A percentile compares a stretch with the other conserved stretches of the same genome.
phyloP scores from a whole-genome alignment of 2,888 invertebrate species.

The Campoplex capitator region DNA sequence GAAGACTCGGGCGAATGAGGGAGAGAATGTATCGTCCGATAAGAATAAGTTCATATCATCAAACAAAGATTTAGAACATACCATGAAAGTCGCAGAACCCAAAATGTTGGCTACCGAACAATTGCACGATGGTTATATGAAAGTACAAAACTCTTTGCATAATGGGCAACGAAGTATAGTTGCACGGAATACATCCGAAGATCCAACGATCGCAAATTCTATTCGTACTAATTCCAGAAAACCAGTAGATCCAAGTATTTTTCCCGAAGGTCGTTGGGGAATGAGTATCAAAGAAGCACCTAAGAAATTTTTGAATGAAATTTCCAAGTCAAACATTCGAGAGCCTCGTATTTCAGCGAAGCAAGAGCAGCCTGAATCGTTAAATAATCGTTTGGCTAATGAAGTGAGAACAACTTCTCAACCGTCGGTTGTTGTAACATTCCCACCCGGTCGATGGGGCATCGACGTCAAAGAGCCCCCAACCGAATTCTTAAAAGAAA shows the following conservation, averaged over 20 bases:
- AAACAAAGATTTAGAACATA: conserved; percentile 4
- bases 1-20: conserved; percentile 33
- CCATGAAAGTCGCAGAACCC: not conserved
- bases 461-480: conserved; percentile 58
- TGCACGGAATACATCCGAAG: not conserved
- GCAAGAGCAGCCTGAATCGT: not conserved
- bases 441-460: conserved; percentile 59
- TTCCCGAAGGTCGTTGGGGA: conserved; percentile 49
- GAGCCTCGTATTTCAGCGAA: not conserved
- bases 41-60: conserved; percentile 30
- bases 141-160: conserved; percentile 15
- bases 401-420: not conserved
- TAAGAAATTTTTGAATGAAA: conserved; percentile 46
- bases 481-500: conserved; percentile 49
- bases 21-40: conserved; percentile 26
- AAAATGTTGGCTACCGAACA: not conserved
- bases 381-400: not conserved
- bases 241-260: not conserved
- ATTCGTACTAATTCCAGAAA: not conserved
- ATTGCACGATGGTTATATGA: not conserved
- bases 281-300: conserved; percentile 56
- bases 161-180: conserved; percentile 66
- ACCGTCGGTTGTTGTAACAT: not conserved
- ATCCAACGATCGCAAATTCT: not conserved
- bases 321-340: not conserved